A percentile compares a stretch with the other conserved stretches of the same genome.
Conservation (phyloP, 2,113 vertebrate species). For the Alaudala cheleensis region DNA sequence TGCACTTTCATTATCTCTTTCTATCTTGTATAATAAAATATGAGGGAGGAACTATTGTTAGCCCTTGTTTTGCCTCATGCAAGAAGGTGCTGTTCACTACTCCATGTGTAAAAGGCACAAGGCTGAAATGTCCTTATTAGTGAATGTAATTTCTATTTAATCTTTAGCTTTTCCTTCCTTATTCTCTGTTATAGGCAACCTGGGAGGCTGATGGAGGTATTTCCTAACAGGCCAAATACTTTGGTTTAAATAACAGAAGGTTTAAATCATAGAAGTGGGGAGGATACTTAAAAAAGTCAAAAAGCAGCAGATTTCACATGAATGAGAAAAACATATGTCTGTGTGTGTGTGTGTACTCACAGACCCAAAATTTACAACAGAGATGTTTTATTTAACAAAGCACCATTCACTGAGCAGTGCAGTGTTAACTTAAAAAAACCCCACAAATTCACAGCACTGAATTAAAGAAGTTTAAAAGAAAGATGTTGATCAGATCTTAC, state of each 20-base stretch:
- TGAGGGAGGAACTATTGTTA: slow-evolving; percentile 23
- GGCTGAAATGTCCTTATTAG: background rate
- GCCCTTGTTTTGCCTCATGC: background rate
- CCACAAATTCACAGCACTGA: background rate
- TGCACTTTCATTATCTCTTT: slow-evolving; percentile 9
- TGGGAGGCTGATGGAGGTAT: background rate
- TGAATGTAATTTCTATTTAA: background rate
- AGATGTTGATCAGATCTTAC: background rate
- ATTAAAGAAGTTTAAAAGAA: background rate
- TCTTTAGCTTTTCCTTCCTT: background rate
- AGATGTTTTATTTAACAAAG: background rate
- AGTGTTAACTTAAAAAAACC: background rate
- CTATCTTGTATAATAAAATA: slow-evolving; percentile 34
- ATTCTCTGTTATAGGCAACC: background rate
- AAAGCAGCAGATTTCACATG: background rate
- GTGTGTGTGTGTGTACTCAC: background rate
- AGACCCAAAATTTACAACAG: background rate
- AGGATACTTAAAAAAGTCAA: background rate
- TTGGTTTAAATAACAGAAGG: background rate
- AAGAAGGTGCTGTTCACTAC: background rate
- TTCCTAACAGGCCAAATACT: background rate
- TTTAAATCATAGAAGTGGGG: background rate
- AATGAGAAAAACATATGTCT: background rate
- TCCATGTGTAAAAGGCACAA: background rate
- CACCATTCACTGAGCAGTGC: background rate